Percentiles rank a stretch among this genome's conserved stretches.
Evolutionary conservation across 2,797 vertebrate species (phyloP).

Genomic region (Neosilurus hyrtlii): DNA sequence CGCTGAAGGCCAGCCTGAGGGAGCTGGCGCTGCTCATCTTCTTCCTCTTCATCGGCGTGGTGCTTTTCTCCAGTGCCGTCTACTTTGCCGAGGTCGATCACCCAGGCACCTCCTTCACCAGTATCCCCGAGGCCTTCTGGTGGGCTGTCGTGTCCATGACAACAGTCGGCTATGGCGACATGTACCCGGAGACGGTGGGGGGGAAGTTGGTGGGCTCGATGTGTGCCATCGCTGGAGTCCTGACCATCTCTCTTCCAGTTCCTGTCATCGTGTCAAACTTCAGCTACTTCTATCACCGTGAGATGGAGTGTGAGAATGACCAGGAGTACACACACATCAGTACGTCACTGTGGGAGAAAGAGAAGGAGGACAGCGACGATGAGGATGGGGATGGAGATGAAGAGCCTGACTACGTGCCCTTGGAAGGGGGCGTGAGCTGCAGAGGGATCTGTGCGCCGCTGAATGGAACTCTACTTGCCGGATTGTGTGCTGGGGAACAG

Average conservation of each 20-base stretch:
- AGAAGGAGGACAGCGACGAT: conserved; percentile 60
- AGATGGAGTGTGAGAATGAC: conserved; percentile 78
- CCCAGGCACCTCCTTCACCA: conserved; percentile 79
- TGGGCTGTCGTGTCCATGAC: conserved; percentile 97
- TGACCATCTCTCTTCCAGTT: conserved; percentile 91
- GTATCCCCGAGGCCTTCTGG: conserved; percentile 94
- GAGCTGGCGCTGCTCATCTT: conserved; percentile 92
- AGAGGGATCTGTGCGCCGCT: conserved; percentile 60
- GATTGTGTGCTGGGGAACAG: conserved; percentile 63
- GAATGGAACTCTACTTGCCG: conserved; percentile 69
- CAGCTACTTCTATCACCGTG: conserved; percentile 92
- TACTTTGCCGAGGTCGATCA: conserved; percentile 92
- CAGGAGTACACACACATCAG: conserved; percentile 76
- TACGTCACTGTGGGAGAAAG: conserved; percentile 77
- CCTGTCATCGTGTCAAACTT: conserved; percentile 95
- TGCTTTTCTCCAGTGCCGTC: conserved; percentile 88
- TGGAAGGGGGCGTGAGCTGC: conserved; percentile 60
- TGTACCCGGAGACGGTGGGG: conserved; percentile 85
- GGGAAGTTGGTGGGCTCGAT: conserved; percentile 92
- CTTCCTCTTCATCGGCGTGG: conserved; percentile 93
- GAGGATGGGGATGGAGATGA: conserved; percentile 58
- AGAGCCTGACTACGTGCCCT: conserved; percentile 60
- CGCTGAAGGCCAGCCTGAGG: conserved; percentile 85
- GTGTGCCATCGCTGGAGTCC: conserved; percentile 90
- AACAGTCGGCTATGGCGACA: conserved; percentile 92